phyloP scores from a whole-genome alignment of 2,888 invertebrate genomes.

The Diogma glabrata region DNA sequence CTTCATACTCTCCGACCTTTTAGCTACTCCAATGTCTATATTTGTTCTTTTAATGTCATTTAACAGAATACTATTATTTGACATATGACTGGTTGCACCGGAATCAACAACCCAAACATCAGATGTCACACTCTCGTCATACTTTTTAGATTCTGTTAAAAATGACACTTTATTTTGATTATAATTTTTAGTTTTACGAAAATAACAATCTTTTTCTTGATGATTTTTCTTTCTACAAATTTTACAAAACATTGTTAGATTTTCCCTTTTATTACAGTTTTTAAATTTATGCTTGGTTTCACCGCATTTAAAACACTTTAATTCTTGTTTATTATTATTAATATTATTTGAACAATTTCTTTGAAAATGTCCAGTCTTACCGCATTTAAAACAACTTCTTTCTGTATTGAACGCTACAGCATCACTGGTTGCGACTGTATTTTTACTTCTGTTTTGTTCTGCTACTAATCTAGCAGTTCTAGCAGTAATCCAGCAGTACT shows the following conservation, averaged over 20 bases:
- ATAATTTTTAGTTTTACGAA: neutral
- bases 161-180: neutral
- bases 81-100: neutral
- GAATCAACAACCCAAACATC: neutral
- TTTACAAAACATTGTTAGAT: neutral
- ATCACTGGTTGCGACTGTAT: neutral
- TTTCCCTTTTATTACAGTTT: neutral
- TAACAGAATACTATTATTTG: too few species aligned
- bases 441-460: neutral
- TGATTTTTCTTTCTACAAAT: neutral
- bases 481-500: neutral
- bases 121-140: neutral
- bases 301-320: neutral
- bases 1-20: neutral
- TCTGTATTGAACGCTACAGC: neutral
- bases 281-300: neutral
- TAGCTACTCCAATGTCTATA: too few species aligned
- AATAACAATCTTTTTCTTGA: slow-evolving; percentile 1
- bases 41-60: too few species aligned
- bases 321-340: neutral
- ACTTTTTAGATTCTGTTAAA: neutral
- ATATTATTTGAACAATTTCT: neutral
- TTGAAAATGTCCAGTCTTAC: neutral
- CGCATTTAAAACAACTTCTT: neutral
- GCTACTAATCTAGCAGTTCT: neutral